Evolutionary conservation across 2,888 invertebrate species (phyloP).

Genomic region (Drosophila ezoana): DNA sequence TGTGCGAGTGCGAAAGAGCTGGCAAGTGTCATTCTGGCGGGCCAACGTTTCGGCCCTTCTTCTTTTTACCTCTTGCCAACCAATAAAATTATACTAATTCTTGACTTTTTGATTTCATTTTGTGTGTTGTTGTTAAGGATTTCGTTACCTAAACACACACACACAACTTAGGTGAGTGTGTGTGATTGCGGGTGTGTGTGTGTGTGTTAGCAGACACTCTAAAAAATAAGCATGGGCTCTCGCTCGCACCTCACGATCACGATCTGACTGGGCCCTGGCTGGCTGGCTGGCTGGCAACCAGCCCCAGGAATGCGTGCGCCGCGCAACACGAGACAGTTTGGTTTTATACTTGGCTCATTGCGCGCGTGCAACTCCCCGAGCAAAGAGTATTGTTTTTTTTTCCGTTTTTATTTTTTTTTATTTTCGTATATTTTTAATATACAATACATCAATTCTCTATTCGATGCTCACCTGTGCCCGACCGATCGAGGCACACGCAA

Average conservation of each 20-base stretch:
- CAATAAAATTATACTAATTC: conserved; percentile 83
- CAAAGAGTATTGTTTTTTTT: conserved; percentile 27
- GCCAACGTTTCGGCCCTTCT: conserved; percentile 21
- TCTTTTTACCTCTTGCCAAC: conserved; percentile 71
- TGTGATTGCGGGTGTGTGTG: neutral
- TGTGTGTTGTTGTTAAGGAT: conserved; percentile 74
- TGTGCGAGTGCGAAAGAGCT: conserved; percentile 62
- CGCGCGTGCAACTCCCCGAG: conserved; percentile 74
- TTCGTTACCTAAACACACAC: conserved; percentile 76
- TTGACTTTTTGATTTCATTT: conserved; percentile 79
- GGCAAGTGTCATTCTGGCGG: conserved; percentile 73
- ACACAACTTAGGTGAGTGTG: conserved; percentile 12
- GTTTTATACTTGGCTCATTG: conserved; percentile 77
- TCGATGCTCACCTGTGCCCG: conserved; percentile 16
- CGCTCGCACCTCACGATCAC: conserved; percentile 54
- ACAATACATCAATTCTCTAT: neutral
- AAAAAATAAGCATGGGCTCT: conserved; percentile 49
- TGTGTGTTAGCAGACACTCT: conserved; percentile 29
- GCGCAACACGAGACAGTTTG: conserved; percentile 75
- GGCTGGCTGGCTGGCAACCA: conserved; percentile 59
- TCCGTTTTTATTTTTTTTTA: conserved; percentile 6
- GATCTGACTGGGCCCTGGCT: conserved; percentile 61
- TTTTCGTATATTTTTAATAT: neutral
- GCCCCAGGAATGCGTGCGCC: conserved; percentile 70
- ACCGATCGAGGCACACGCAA: neutral